Conservation (phyloP, 2,113 vertebrate species). For the Myiozetetes cayanensis region DNA sequence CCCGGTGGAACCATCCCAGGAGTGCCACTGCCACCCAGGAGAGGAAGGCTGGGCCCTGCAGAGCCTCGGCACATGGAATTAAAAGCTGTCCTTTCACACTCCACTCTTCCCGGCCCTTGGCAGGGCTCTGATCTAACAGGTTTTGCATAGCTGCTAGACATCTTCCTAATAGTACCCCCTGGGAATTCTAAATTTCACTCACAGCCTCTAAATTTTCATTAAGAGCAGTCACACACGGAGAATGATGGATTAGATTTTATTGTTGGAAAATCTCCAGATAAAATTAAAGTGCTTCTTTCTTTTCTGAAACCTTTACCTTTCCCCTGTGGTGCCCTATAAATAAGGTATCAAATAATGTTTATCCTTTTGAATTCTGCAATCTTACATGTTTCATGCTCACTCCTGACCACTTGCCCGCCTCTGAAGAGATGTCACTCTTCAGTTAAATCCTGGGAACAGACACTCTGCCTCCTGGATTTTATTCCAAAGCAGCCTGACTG, state of each 20-base stretch:
- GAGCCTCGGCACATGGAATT: neutral
- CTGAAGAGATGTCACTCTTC: constrained; percentile 27
- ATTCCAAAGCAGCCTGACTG: neutral
- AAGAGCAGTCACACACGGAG: constrained; percentile 66
- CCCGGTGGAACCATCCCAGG: fast-evolving
- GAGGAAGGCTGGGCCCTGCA: neutral
- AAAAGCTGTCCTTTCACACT: neutral
- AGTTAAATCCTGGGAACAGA: neutral
- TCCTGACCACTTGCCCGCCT: constrained; percentile 17
- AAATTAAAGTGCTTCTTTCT: constrained; percentile 70
- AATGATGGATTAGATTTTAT: constrained; percentile 75
- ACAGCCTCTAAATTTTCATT: constrained; percentile 71
- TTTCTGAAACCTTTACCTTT: constrained; percentile 50
- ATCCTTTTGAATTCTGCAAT: constrained; percentile 38
- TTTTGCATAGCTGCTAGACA: constrained; percentile 52
- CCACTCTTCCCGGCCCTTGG: neutral
- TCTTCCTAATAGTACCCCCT: constrained; percentile 61
- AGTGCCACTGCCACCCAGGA: neutral
- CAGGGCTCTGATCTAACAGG: constrained; percentile 36
- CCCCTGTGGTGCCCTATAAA: constrained; percentile 40
- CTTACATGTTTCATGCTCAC: neutral
- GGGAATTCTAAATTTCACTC: constrained; percentile 73
- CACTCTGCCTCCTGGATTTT: neutral
- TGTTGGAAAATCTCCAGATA: constrained; percentile 74
- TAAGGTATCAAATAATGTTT: constrained; percentile 54